A percentile compares a stretch with the other conserved stretches of the same genome.
These are phyloP conservation scores for Oxytorus armatus DNA, from an alignment of 2,888 invertebrate species.

Conservation along the genomic window DNA sequence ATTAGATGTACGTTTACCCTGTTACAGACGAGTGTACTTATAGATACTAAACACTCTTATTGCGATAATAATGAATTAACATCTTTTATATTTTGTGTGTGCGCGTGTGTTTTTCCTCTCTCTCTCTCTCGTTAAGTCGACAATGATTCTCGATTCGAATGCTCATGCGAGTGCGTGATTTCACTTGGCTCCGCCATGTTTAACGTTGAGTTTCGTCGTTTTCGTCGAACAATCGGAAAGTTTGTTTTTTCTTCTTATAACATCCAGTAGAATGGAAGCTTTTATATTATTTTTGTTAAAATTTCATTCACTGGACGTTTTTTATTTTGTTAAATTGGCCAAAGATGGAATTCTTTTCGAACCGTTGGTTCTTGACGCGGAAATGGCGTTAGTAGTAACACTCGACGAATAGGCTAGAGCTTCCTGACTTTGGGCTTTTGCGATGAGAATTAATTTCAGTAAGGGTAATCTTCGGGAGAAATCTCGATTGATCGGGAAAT, in stretches of 20 bases:
- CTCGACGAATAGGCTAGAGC: conserved; percentile 4
- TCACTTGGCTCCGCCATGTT: conserved; percentile 18
- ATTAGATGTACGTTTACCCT: conserved; percentile 67
- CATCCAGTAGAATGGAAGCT: too few relatives aligned
- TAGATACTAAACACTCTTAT: conserved; percentile 48
- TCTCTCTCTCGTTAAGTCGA: conserved; percentile 45
- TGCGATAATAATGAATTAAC: conserved; percentile 41
- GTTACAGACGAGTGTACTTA: conserved; percentile 63
- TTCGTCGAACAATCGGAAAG: not conserved
- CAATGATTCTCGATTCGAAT: conserved; percentile 35
- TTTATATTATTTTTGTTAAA: conserved; percentile 3
- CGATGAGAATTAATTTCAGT: conserved; percentile 42
- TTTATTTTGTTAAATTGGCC: conserved; percentile 13
- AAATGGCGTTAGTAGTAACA: not conserved
- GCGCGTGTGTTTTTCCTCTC: conserved; percentile 21
- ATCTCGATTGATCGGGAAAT: not conserved
- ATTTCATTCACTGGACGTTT: not conserved
- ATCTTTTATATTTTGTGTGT: conserved; percentile 9
- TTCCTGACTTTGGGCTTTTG: not conserved
- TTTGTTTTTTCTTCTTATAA: not conserved
- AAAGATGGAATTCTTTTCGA: conserved; percentile 38
- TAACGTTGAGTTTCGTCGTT: conserved; percentile 33
- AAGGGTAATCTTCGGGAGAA: conserved; percentile 2
- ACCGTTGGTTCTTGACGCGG: not conserved
- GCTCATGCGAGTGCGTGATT: conserved; percentile 14